phyloP scores from a whole-genome alignment of 2,888 invertebrate species.

The Liopterus haemorrhoidalis region DNA sequence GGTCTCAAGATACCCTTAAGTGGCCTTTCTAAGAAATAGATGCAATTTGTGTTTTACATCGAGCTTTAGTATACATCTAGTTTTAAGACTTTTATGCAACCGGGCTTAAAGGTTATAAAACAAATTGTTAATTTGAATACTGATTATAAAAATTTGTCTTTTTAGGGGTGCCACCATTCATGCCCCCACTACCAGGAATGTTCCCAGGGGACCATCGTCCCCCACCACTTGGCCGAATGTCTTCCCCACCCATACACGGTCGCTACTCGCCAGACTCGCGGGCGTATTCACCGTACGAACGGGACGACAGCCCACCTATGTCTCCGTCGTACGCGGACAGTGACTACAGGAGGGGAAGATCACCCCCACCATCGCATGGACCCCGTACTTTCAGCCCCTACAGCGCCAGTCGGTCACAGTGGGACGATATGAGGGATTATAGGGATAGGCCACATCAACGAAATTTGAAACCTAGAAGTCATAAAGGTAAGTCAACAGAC shows the following conservation, averaged over 20 bases:
- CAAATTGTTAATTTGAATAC: no score
- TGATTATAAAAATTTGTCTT: no score
- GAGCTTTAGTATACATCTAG: no score
- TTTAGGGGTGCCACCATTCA: constrained; percentile 41
- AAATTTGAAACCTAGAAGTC: constrained; percentile 38
- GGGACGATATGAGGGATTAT: constrained; percentile 41
- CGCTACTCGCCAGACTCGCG: constrained; percentile 52
- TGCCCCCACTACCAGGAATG: constrained; percentile 46
- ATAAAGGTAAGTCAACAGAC: constrained; percentile 35
- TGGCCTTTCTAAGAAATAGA: no score
- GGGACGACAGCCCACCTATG: constrained; percentile 60
- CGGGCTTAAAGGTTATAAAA: no score
- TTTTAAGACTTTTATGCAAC: no score
- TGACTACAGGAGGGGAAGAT: constrained; percentile 61
- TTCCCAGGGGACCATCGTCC: constrained; percentile 50
- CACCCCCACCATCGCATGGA: constrained; percentile 44
- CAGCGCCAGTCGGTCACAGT: constrained; percentile 27
- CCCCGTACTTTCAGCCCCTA: constrained; percentile 46
- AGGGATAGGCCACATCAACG: constrained; percentile 36
- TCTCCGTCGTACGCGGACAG: constrained; percentile 55
- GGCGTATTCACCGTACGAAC: constrained; percentile 48
- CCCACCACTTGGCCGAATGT: constrained; percentile 52
- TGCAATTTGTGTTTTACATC: no score
- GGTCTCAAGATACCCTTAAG: no score
- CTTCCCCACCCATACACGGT: constrained; percentile 46